Base-by-base conservation (phyloP, 2,797 vertebrate species). In the Nyctalus aviator region DNA sequence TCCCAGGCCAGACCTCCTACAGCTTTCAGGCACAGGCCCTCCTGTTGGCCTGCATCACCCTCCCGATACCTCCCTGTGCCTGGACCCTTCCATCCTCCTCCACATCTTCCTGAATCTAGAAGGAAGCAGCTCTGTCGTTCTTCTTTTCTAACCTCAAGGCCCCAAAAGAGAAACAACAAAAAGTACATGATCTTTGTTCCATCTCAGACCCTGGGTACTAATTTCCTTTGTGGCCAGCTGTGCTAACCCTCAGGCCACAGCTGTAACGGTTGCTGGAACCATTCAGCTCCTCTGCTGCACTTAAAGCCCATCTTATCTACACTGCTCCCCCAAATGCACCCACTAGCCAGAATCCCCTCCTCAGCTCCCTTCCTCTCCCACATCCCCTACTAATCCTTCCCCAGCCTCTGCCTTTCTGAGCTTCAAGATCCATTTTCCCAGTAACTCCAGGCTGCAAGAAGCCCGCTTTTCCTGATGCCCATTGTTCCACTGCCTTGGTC, bases 91-190 rank as follows among this genome's bases (percentile, higher is more conserved):
- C 44, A 7, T 41, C 50, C 21, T 82, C 41, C 50, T 25, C 46
- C 73, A 41, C 23, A 23, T 66, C 57, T 15, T 37, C 5, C 32
- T 66, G 78, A 27, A 69, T 48, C 57, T 13, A 27, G 37, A 48
- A 46, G 25, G 27, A 90, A 92, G 46, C 53, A 71, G 53, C 23
- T 72, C 66, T 79, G 30, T 1, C 62, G 18, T 53, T 55, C 44
- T 50, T 76, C 66, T 69, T 93, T 84, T 57, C 32, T 90, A 92
- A 95, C 59, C 84, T 92, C 78, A 88, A 95, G 83, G 57, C 27
- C 30, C 50, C 84, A 53, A 68, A 88, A 86, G 48, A 95, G 21
- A 78, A 95, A 88, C 6, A 69, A 81, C 4, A 83, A 91, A 20
- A 41, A 79, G 6, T n/a, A 12, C 17, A 32, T 17, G 5, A 82